Percentiles rank a stretch among this genome's conserved stretches.
phyloP scores from a whole-genome alignment of 53 echinoderm and acorn worm genomes.

The Hippasteria phrygiana region DNA sequence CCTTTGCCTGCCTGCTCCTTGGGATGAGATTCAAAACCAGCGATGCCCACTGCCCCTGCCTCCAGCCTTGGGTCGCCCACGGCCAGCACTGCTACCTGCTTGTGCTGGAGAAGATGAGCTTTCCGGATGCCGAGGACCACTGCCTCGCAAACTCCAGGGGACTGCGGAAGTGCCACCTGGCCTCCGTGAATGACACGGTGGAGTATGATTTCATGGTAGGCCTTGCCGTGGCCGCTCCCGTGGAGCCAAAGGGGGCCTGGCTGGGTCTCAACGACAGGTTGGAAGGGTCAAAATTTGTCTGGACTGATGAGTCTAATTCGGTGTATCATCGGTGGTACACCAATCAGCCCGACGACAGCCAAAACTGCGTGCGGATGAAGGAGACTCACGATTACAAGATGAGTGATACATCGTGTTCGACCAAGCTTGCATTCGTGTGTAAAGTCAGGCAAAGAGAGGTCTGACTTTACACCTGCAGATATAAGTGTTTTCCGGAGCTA shows the following conservation, averaged over 20 bases:
- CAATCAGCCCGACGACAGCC: not conserved
- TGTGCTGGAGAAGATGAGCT: not conserved
- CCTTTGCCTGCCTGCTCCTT: not conserved
- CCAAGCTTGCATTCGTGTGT: not conserved
- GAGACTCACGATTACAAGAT: not conserved
- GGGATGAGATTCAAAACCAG: not conserved
- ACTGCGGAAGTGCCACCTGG: not conserved
- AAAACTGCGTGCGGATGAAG: not conserved
- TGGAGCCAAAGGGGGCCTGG: not conserved
- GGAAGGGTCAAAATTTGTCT: not conserved
- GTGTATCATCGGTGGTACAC: not conserved
- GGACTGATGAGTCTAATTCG: not conserved
- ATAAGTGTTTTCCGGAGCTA: too few relatives aligned
- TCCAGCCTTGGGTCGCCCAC: not conserved
- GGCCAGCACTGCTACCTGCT: not conserved
- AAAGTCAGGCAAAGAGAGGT: not conserved
- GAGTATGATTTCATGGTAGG: not conserved
- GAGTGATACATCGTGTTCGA: not conserved
- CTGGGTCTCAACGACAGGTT: slow-evolving; percentile 7
- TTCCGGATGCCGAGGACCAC: not conserved
- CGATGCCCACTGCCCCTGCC: slow-evolving; percentile 1
- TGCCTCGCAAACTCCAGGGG: not conserved
- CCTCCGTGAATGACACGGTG: not conserved
- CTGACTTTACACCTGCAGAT: too few relatives aligned
- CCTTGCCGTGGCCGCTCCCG: not conserved